Conservation (phyloP, 2,113 vertebrate species). For the Barnardius zonarius region DNA sequence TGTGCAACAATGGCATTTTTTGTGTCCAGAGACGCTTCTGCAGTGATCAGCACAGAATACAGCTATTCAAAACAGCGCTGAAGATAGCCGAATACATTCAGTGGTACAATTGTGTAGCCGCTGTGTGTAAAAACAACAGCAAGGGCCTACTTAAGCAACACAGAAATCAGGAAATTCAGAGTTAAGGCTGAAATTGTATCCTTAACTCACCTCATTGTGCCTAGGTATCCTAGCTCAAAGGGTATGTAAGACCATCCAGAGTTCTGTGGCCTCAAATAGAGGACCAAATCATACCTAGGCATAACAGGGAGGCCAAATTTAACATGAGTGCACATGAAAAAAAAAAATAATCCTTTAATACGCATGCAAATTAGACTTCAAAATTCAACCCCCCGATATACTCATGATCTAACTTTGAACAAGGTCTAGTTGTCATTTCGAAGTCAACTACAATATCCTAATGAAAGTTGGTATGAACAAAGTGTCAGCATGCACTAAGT, state of each 20-base stretch:
- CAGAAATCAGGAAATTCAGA: constrained; percentile 48
- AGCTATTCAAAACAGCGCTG: not conserved
- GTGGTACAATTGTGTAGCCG: not conserved
- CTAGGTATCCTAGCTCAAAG: constrained; percentile 71
- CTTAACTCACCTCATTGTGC: constrained; percentile 69
- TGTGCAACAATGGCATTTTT: not conserved
- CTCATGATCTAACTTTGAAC: not conserved
- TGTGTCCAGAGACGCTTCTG: not conserved
- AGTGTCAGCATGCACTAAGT: not conserved
- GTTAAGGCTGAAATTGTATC: constrained; percentile 61
- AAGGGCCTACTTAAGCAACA: constrained; percentile 1
- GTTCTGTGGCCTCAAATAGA: constrained; percentile 61
- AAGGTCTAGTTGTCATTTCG: not conserved
- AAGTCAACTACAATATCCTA: not conserved
- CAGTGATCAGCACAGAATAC: not conserved
- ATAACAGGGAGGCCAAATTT: constrained; percentile 67
- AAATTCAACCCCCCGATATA: not conserved
- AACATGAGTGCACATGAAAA: constrained; percentile 37
- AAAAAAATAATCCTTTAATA: not conserved
- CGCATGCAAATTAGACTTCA: constrained; percentile 26
- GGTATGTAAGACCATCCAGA: constrained; percentile 62
- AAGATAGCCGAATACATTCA: not conserved
- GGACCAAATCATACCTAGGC: constrained; percentile 66
- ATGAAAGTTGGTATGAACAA: not conserved
- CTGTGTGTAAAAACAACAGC: not conserved